A percentile compares a stretch with the other conserved stretches of the same genome.
phyloP scores from a whole-genome alignment of 2,113 vertebrate species.

The Willisornis vidua region DNA sequence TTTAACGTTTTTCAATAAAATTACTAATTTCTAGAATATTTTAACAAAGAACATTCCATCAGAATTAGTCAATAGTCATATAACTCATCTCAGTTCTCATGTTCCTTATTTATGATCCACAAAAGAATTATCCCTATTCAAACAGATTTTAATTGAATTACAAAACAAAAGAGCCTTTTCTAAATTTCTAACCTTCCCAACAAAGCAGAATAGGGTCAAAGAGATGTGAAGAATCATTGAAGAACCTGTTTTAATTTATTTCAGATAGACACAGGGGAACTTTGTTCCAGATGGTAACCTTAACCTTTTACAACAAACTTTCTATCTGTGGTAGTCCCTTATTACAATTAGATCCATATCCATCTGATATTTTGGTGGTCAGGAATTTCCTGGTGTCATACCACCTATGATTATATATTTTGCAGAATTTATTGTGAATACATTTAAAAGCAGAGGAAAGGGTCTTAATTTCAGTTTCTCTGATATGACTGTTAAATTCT shows the following conservation, averaged over 20 bases:
- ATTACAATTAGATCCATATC: slow-evolving; percentile 2
- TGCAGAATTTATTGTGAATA: background rate
- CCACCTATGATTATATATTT: background rate
- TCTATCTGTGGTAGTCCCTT: background rate
- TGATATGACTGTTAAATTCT: background rate
- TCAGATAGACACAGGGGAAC: background rate
- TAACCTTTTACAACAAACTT: slow-evolving; percentile 35
- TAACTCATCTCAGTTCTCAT: slow-evolving; percentile 1
- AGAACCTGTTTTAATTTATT: slow-evolving; percentile 53
- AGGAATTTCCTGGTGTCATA: slow-evolving; percentile 25
- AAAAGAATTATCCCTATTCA: slow-evolving; percentile 22
- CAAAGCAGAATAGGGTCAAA: slow-evolving; percentile 36
- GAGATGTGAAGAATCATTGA: slow-evolving; percentile 24
- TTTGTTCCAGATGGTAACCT: slow-evolving; percentile 51
- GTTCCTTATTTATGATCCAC: slow-evolving; percentile 17
- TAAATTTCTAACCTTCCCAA: slow-evolving; percentile 51
- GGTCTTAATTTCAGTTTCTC: background rate
- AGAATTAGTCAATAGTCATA: background rate
- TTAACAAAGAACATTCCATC: slow-evolving; percentile 1
- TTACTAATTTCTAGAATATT: slow-evolving; percentile 20
- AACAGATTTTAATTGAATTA: slow-evolving; percentile 53
- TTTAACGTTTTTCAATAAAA: background rate
- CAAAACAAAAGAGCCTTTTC: slow-evolving; percentile 15
- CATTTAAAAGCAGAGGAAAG: background rate
- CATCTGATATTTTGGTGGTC: slow-evolving; percentile 19